These are phyloP conservation scores for Hetaerina titia DNA, from an alignment of 2,888 invertebrate genomes.

Conservation along the genomic window DNA sequence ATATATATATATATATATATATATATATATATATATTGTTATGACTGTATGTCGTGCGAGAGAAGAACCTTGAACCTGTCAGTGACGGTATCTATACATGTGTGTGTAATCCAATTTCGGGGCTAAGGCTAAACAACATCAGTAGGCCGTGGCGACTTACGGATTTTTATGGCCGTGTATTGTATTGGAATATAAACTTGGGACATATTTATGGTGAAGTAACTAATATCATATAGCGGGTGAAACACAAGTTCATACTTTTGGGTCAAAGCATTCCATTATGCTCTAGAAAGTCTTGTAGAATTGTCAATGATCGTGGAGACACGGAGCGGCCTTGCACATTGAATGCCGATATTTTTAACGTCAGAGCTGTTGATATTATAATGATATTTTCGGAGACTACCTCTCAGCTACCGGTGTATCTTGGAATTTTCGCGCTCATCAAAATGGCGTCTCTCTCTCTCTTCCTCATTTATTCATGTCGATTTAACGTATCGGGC, in stretches of 20 bases:
- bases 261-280: background rate
- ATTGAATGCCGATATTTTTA: background rate
- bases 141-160: background rate
- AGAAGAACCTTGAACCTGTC: no score
- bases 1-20: no score
- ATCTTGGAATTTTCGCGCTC: background rate
- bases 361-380: background rate
- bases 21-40: no score
- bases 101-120: no score
- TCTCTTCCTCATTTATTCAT: background rate
- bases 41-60: no score
- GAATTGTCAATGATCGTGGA: background rate
- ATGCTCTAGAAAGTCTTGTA: background rate
- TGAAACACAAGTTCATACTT: background rate
- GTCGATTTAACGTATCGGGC: background rate
- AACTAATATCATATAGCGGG: background rate
- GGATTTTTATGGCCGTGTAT: background rate
- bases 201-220: background rate
- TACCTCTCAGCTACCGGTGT: background rate
- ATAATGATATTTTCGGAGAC: background rate
- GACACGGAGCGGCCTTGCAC: no score
- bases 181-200: background rate
- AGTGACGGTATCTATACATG: no score
- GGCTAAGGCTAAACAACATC: no score
- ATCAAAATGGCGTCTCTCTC: background rate